Evolutionary conservation across 1,140 invertebrate species (phyloP), one percentile per base, ranked within the genome.

Genomic region (Gryon sp.): DNA sequence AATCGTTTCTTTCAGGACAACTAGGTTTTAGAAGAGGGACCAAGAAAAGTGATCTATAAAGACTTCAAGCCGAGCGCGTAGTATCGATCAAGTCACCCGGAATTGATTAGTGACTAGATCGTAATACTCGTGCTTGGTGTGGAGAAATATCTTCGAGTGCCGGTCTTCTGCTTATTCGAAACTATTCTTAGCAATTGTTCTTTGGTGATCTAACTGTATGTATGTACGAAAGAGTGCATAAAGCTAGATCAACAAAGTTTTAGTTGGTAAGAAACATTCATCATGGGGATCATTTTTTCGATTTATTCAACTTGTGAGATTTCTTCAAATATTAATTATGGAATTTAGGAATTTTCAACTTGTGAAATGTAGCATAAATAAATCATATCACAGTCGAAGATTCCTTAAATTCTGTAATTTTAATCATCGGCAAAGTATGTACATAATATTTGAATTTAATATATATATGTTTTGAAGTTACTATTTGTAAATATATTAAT

Each of bases 161-260:
- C 9, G 1, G 2, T 1, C 16, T 14, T 8, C 8, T 18, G 12
- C n/a, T 1, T 16, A 8, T 7, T 22, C 18, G 1, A 2, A 6
- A n/a, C 15, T 16, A 16, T 40, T 80, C 81, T 75, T 57, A 41
- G 77, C 57, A 74, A 83, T 83, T 89, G 86, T 87, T 89, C 90
- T 91, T 92, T 92, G 91, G 90, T 92, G 90, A 89, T 90, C 88
- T 91, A 90, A 83, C 89, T 92, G 82, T 91, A 91, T 92, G 90
- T 70, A 53, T 34, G 85, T 80, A 74, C 72, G 77, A 76, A 74
- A 78, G 43, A 79, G 76, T 66, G 88, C 90, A 91, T 92, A 92
- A 92, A 92, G 91, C 91, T 91, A 91, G 88, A 89, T 89, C 87
- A 92, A 84, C 89, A 90, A 89, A 86, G 90, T 84, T 88, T 86